phyloP scores from a whole-genome alignment of 2,888 invertebrate genomes.

The Pecten maximus region DNA sequence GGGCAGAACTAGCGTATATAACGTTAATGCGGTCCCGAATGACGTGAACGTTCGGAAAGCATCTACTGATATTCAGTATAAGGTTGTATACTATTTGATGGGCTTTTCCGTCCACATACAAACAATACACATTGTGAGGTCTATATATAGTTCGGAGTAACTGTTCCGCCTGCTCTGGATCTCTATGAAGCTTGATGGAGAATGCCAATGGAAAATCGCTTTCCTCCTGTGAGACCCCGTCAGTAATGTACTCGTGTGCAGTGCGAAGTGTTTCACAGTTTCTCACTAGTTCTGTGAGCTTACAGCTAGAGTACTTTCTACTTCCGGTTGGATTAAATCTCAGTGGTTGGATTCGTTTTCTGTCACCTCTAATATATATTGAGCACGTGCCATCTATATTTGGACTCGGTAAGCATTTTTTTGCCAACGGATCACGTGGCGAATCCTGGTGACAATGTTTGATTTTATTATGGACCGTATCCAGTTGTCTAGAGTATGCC shows the following conservation, averaged over 20 bases:
- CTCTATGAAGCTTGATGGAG: constrained; percentile 63
- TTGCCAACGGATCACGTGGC: constrained; percentile 38
- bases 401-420: constrained; percentile 44
- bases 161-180: constrained; percentile 68
- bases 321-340: not conserved
- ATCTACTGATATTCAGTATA: constrained; percentile 58
- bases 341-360: not conserved
- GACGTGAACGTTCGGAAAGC: constrained; percentile 68
- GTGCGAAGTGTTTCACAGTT: constrained; percentile 55
- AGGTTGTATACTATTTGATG: constrained; percentile 48
- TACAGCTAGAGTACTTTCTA: constrained; percentile 3
- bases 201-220: constrained; percentile 69
- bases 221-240: constrained; percentile 53
- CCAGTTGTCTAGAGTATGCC: not conserved
- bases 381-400: constrained; percentile 39
- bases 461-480: not conserved
- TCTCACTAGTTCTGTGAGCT: constrained; percentile 46
- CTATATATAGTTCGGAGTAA: constrained; percentile 72
- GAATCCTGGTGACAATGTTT: not conserved
- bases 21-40: constrained; percentile 59
- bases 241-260: constrained; percentile 52
- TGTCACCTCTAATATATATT: constrained; percentile 47
- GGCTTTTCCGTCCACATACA: constrained; percentile 73
- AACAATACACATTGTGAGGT: constrained; percentile 76
- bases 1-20: constrained; percentile 63